These are phyloP conservation scores for Ceratotherium simum DNA, from an alignment of 2,113 vertebrate genomes.

Conservation along the genomic window DNA sequence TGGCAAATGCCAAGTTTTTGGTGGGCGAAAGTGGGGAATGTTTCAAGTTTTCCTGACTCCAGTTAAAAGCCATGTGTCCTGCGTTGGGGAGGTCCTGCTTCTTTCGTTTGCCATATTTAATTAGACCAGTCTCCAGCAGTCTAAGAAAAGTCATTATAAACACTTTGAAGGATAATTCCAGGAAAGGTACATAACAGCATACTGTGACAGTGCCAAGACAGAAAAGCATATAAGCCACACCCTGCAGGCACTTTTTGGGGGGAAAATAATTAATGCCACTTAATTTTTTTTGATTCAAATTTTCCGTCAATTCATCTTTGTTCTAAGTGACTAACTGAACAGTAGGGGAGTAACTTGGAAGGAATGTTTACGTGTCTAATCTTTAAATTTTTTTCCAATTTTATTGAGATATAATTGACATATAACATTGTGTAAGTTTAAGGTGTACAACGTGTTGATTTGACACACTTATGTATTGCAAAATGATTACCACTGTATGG, in stretches of 20 bases:
- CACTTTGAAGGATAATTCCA: neutral
- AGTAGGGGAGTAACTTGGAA: neutral
- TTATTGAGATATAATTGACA: neutral
- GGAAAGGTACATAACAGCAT: neutral
- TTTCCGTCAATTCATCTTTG: constrained; percentile 5
- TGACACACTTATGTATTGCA: neutral
- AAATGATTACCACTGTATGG: neutral
- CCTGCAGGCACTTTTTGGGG: neutral
- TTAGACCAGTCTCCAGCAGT: neutral
- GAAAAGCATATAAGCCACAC: neutral
- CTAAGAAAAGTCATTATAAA: constrained; percentile 29
- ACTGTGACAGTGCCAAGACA: neutral
- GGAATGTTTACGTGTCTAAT: neutral
- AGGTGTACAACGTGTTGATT: neutral
- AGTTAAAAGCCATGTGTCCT: neutral
- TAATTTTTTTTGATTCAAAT: neutral
- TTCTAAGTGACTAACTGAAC: neutral
- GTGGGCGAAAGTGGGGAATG: neutral
- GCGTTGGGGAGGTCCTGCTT: neutral
- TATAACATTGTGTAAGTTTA: neutral
- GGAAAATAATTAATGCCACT: neutral
- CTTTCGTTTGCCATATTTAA: neutral
- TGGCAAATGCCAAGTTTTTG: neutral
- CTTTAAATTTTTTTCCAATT: neutral
- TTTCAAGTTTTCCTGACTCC: neutral